These are phyloP conservation scores for Streptopelia turtur DNA, from an alignment of 2,797 vertebrate species.

Conservation along the genomic window DNA sequence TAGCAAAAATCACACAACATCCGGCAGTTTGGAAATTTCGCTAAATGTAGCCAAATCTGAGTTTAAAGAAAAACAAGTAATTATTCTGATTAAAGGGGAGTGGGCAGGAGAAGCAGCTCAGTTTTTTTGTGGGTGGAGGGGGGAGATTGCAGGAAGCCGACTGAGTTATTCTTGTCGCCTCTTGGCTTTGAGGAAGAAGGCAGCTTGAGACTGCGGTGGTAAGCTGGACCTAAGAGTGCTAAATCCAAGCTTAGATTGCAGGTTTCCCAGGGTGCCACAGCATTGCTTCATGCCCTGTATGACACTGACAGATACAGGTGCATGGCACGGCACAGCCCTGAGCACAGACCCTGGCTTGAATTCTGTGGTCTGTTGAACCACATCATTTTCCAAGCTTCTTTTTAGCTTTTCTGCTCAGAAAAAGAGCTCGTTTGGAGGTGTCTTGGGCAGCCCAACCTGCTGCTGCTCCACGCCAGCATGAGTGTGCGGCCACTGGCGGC, in stretches of 20 bases:
- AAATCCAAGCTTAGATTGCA: background rate
- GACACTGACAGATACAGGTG: background rate
- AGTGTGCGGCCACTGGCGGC: background rate
- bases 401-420: background rate
- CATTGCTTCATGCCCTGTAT: accelerated
- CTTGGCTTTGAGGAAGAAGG: constrained; percentile 25
- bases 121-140: constrained; percentile 51
- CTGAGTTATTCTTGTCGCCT: constrained; percentile 43
- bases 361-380: background rate
- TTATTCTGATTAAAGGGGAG: constrained; percentile 70
- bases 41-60: constrained; percentile 70
- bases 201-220: background rate
- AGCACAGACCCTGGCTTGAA: background rate
- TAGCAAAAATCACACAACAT: constrained; percentile 70
- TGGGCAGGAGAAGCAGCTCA: constrained; percentile 60
- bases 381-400: background rate
- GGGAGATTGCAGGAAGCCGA: constrained; percentile 20
- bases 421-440: background rate
- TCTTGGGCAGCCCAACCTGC: no score
- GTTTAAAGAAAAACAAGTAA: constrained; percentile 73
- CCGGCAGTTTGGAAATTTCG: constrained; percentile 69
- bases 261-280: background rate
- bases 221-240: background rate
- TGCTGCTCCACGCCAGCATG: background rate
- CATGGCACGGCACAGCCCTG: background rate